A percentile compares a stretch with the other conserved stretches of the same genome.
These are phyloP conservation scores for Amiota communis DNA, from an alignment of 2,888 invertebrate species.

Conservation along the genomic window DNA sequence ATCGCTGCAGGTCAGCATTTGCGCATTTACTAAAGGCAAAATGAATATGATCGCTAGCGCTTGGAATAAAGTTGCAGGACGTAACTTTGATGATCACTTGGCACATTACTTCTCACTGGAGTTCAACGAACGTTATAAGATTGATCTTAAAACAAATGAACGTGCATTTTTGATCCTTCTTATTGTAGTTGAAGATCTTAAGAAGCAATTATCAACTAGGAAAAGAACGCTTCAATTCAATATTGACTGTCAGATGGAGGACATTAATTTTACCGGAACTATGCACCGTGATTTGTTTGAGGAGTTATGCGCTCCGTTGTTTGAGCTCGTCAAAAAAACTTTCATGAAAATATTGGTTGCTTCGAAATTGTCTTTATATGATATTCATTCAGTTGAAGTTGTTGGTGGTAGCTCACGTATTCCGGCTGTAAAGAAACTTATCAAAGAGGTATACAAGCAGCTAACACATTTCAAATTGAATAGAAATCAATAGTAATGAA, in stretches of 20 bases:
- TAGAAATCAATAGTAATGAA: too few relatives aligned
- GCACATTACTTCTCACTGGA: conserved; percentile 92
- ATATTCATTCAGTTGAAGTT: conserved; percentile 95
- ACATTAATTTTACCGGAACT: conserved; percentile 92
- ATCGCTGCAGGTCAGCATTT: conserved; percentile 88
- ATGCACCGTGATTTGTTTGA: conserved; percentile 93
- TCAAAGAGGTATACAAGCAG: too few relatives aligned
- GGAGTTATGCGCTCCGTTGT: conserved; percentile 83
- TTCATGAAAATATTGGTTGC: conserved; percentile 84
- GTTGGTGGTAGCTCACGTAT: conserved; percentile 97
- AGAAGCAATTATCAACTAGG: conserved; percentile 99
- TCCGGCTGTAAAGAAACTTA: conserved; percentile 91
- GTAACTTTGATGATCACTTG: conserved; percentile 91
- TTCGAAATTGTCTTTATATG: conserved; percentile 86
- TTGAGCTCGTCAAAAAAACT: conserved; percentile 84
- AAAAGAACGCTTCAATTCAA: conserved; percentile 93
- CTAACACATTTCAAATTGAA: conserved; percentile 50
- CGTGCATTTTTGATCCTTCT: conserved; percentile 89
- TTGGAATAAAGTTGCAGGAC: conserved; percentile 90
- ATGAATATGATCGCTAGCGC: conserved; percentile 90
- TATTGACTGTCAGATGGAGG: conserved; percentile 99
- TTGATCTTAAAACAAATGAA: conserved; percentile 88
- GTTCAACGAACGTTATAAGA: conserved; percentile 87
- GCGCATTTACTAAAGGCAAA: conserved; percentile 96
- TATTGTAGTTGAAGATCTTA: conserved; percentile 96